A percentile compares a stretch with the other conserved stretches of the same genome.
phyloP scores from a whole-genome alignment of 1,140 invertebrate genomes.

The Protaetia brevitarsis region DNA sequence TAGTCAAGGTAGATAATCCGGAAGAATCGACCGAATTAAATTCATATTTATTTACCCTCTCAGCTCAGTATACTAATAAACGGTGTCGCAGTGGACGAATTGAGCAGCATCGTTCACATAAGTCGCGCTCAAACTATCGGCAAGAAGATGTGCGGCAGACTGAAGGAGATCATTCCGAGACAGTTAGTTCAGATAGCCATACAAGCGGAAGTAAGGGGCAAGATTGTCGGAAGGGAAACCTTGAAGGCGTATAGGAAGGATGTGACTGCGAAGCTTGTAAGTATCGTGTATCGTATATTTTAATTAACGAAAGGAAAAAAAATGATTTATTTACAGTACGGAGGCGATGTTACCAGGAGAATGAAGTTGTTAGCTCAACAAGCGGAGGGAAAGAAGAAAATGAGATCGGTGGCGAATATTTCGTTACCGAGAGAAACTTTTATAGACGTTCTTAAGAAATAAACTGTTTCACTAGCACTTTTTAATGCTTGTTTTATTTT shows the following conservation, averaged over 20 bases:
- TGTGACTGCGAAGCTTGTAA: conserved; percentile 89
- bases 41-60: conserved; percentile 6
- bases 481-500: too few species aligned
- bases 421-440: conserved; percentile 90
- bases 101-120: conserved; percentile 78
- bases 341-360: conserved; percentile 85
- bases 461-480: too few species aligned
- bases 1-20: conserved; percentile 65
- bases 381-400: conserved; percentile 88
- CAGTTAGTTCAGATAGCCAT: conserved; percentile 86
- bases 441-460: conserved; percentile 86
- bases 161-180: conserved; percentile 86
- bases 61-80: conserved; percentile 82
- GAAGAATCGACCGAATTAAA: conserved; percentile 19
- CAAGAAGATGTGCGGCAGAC: conserved; percentile 67
- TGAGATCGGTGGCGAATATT: conserved; percentile 89
- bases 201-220: conserved; percentile 79
- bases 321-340: conserved; percentile 79
- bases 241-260: conserved; percentile 88
- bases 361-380: conserved; percentile 88
- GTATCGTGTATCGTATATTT: too few species aligned
- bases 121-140: conserved; percentile 66
- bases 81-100: conserved; percentile 78
- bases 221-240: conserved; percentile 82
- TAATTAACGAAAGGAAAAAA: too few species aligned